Evolutionary conservation across 2,113 vertebrate genomes (phyloP).

Genomic region (Bufo gargarizans): DNA sequence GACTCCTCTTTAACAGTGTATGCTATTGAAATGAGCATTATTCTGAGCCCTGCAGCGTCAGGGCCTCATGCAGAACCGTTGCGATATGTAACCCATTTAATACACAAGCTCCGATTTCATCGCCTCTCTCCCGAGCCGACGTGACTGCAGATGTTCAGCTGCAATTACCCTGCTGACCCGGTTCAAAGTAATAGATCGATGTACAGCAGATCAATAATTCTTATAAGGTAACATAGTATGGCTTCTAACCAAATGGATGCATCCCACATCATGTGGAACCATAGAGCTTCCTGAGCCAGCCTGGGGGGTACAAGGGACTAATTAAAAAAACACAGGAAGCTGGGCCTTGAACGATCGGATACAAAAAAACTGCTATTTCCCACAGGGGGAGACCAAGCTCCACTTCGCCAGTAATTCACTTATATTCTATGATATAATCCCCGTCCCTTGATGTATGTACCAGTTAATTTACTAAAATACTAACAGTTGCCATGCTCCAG

Average conservation of each 20-base stretch:
- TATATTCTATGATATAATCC: not conserved
- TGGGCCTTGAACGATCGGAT: not conserved
- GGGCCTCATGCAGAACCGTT: too few species aligned
- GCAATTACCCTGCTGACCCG: slow-evolving; percentile 8
- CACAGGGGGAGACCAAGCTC: slow-evolving; percentile 21
- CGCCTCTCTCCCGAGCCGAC: not conserved
- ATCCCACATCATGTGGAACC: not conserved
- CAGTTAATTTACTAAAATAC: slow-evolving; percentile 4
- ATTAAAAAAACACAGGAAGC: slow-evolving; percentile 22
- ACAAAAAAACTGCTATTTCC: not conserved
- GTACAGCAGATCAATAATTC: not conserved
- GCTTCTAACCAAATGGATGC: not conserved
- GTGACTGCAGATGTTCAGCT: not conserved
- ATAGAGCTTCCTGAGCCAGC: not conserved
- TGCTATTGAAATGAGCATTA: too few species aligned
- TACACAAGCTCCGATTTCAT: not conserved
- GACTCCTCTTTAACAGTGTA: too few species aligned
- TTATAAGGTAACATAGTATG: too few species aligned
- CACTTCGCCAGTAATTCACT: not conserved
- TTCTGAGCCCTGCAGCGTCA: too few species aligned
- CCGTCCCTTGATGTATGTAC: not conserved
- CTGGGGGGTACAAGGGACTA: slow-evolving; percentile 9
- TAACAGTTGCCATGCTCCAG: not conserved
- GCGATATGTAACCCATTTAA: not conserved
- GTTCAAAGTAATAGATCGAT: not conserved